phyloP scores from a whole-genome alignment of 2,888 invertebrate genomes.

The Scaptomyza cyrtandrae region DNA sequence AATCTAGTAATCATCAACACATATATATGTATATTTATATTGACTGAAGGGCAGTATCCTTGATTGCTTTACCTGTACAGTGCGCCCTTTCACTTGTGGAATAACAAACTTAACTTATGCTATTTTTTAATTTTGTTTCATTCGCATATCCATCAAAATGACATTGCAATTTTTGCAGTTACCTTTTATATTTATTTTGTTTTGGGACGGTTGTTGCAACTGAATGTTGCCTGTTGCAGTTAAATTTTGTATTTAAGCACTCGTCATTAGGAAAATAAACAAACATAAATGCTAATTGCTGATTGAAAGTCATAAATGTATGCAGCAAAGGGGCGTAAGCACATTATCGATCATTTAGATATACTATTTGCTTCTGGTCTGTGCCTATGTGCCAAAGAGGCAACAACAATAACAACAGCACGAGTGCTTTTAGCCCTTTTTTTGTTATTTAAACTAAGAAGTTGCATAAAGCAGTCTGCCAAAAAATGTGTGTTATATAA shows the following conservation, averaged over 20 bases:
- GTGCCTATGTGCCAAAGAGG: slow-evolving; percentile 26
- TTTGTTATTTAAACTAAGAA: slow-evolving; percentile 50
- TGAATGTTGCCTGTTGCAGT: slow-evolving; percentile 14
- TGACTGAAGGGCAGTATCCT: slow-evolving; percentile 21
- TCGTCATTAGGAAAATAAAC: slow-evolving; percentile 26
- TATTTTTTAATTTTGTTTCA: slow-evolving; percentile 17
- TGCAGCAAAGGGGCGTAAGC: slow-evolving; percentile 43
- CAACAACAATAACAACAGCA: slow-evolving; percentile 18
- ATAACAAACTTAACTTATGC: slow-evolving; percentile 36
- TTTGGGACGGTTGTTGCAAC: slow-evolving; percentile 12
- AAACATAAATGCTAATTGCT: slow-evolving; percentile 64
- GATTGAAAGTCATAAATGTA: slow-evolving; percentile 43
- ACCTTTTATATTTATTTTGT: too few relatives aligned
- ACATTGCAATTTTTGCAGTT: slow-evolving; percentile 61
- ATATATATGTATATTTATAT: neutral
- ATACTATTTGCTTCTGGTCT: neutral
- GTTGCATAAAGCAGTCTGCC: slow-evolving; percentile 69
- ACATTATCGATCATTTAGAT: slow-evolving; percentile 24
- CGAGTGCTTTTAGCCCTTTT: slow-evolving; percentile 30
- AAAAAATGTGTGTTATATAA: slow-evolving; percentile 72
- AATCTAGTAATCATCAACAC: slow-evolving; percentile 2
- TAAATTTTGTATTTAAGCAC: slow-evolving; percentile 7
- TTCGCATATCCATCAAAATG: slow-evolving; percentile 53
- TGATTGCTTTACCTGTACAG: slow-evolving; percentile 1
- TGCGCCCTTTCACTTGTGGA: slow-evolving; percentile 65